Conservation (phyloP, 2,888 invertebrate genomes). For the Dermolepida albohirtum region DNA sequence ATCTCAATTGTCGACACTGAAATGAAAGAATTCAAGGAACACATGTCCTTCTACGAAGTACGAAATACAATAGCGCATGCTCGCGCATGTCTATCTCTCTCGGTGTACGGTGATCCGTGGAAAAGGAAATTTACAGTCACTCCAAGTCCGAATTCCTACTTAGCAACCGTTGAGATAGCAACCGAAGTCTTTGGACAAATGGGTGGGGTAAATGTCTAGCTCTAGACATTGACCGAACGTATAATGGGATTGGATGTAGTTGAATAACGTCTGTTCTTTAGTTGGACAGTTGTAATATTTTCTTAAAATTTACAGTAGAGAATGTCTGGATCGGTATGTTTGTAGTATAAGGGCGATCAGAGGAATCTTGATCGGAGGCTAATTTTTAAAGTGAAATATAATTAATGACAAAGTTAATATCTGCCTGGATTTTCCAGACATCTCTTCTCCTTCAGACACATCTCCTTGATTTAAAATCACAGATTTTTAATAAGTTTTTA, state of each 20-base stretch:
- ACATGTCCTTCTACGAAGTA: conserved; percentile 99
- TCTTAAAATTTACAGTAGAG: conserved; percentile 30
- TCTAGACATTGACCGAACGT: conserved; percentile 23
- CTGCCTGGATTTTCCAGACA: too few species aligned
- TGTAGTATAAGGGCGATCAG: too few species aligned
- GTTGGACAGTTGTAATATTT: conserved; percentile 30
- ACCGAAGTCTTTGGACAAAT: conserved; percentile 45
- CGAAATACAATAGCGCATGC: conserved; percentile 83
- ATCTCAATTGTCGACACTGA: conserved; percentile 93
- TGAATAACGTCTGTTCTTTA: conserved; percentile 27
- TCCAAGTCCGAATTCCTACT: conserved; percentile 31
- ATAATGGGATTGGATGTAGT: conserved; percentile 19
- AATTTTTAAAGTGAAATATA: too few species aligned
- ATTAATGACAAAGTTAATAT: too few species aligned
- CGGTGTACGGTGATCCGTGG: conserved; percentile 12
- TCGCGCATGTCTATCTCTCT: conserved; percentile 22
- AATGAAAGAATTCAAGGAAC: conserved; percentile 99
- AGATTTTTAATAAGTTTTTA: too few species aligned
- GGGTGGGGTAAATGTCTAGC: conserved; percentile 40
- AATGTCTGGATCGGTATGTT: conserved; percentile 8
- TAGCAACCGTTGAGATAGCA: conserved; percentile 47
- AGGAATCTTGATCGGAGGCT: too few species aligned
- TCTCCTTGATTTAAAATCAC: too few species aligned
- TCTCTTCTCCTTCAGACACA: too few species aligned
- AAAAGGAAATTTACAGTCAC: conserved; percentile 18